phyloP scores from a whole-genome alignment of 2,113 vertebrate species.

The Trachemys scripta region DNA sequence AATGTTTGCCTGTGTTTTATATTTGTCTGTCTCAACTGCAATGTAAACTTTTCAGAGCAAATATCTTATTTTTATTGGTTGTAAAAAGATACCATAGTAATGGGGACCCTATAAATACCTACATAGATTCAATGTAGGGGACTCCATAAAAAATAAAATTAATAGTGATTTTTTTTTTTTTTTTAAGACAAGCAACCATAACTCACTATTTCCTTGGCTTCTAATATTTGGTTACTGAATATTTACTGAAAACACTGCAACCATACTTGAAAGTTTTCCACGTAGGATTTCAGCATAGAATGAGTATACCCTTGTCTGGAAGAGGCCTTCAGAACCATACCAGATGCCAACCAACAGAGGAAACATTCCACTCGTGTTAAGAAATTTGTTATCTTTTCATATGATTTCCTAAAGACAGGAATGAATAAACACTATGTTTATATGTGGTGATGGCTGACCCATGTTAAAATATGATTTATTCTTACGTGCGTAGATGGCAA shows the following conservation, averaged over 20 bases:
- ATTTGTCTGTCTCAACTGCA: neutral
- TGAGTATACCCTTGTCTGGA: neutral
- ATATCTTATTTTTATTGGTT: neutral
- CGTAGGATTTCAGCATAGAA: neutral
- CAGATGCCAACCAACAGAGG: neutral
- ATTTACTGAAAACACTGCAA: neutral
- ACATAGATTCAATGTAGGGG: neutral
- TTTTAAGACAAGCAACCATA: neutral
- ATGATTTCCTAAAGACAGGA: neutral
- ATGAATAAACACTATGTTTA: neutral
- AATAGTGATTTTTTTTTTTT: neutral
- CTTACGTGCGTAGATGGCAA: neutral
- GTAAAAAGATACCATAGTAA: neutral
- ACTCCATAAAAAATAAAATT: neutral
- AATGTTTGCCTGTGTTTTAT: neutral
- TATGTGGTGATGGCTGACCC: neutral
- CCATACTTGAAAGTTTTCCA: neutral
- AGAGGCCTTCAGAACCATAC: neutral
- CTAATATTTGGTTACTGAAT: neutral
- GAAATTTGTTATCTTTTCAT: accelerated
- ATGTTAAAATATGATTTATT: neutral
- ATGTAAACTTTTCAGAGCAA: neutral
- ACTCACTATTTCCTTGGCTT: neutral
- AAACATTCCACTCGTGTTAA: neutral
- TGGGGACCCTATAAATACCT: neutral